These are phyloP conservation scores for Spicauda simplicius DNA, from an alignment of 2,888 invertebrate genomes.

Conservation along the genomic window DNA sequence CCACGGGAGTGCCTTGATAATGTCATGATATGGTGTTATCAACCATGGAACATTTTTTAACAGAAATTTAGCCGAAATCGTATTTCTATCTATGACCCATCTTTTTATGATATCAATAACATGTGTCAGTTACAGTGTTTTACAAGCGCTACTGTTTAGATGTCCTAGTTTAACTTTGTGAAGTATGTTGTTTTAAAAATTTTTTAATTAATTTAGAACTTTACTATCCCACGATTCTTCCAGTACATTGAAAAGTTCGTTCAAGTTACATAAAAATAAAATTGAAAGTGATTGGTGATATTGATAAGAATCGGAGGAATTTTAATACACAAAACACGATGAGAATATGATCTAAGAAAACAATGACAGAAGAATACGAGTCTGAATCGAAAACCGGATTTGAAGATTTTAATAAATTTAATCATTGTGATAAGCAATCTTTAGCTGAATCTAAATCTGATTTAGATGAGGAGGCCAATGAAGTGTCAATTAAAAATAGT, in stretches of 20 bases:
- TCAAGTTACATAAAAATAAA: too few relatives aligned
- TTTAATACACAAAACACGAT: too few relatives aligned
- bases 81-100: background rate
- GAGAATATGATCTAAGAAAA: too few relatives aligned
- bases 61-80: background rate
- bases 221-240: too few relatives aligned
- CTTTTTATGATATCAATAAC: background rate
- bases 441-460: background rate
- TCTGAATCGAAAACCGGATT: background rate
- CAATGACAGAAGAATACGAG: background rate
- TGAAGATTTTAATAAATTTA: background rate
- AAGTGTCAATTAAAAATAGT: background rate
- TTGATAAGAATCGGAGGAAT: too few relatives aligned
- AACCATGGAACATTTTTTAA: background rate
- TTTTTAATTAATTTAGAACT: too few relatives aligned
- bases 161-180: background rate
- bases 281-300: too few relatives aligned
- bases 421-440: background rate
- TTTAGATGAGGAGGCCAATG: background rate
- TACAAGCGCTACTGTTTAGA: slow-evolving; percentile 3
- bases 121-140: background rate
- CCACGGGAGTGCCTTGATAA: slow-evolving; percentile 4
- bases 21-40: slow-evolving; percentile 7
- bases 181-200: too few relatives aligned
- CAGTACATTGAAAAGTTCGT: too few relatives aligned